Conservation (phyloP, 2,888 invertebrate genomes). For the Catocala fraxini region DNA sequence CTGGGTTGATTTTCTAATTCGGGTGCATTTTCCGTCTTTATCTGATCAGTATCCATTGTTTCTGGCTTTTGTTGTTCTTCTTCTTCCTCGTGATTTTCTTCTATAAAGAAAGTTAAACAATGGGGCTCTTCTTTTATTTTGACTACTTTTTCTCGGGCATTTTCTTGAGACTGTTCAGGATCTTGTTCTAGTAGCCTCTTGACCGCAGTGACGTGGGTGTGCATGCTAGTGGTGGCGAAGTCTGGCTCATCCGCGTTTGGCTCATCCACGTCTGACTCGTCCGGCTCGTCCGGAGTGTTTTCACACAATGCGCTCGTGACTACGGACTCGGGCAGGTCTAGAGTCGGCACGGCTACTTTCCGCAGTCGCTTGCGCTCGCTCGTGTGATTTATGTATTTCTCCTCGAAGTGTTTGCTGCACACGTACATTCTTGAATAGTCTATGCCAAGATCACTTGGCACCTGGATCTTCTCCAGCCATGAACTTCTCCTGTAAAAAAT, state of each 20-base stretch:
- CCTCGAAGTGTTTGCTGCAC: constrained; percentile 46
- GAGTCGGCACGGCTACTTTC: constrained; percentile 45
- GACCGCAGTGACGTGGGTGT: neutral
- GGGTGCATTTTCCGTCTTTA: neutral
- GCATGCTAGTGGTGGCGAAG: neutral
- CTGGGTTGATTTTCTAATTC: neutral
- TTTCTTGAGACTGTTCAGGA: neutral
- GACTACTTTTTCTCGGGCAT: neutral
- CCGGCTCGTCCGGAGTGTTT: no score
- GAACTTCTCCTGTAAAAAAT: constrained; percentile 22
- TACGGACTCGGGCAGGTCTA: constrained; percentile 27
- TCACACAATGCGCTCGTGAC: no score
- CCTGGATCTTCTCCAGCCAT: constrained; percentile 30
- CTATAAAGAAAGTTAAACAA: constrained; percentile 8
- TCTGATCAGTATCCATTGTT: neutral
- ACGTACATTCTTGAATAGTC: constrained; percentile 9
- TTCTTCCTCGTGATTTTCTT: neutral
- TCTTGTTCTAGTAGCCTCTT: neutral
- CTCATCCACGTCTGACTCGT: no score
- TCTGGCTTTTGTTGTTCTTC: neutral
- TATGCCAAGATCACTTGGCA: neutral
- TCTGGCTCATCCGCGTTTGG: no score
- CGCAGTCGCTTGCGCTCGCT: constrained; percentile 35
- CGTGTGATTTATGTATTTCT: constrained; percentile 19
- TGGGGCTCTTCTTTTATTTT: constrained; percentile 11